These are phyloP conservation scores for Macropis europaea DNA, from an alignment of 2,888 invertebrate species.

Conservation along the genomic window DNA sequence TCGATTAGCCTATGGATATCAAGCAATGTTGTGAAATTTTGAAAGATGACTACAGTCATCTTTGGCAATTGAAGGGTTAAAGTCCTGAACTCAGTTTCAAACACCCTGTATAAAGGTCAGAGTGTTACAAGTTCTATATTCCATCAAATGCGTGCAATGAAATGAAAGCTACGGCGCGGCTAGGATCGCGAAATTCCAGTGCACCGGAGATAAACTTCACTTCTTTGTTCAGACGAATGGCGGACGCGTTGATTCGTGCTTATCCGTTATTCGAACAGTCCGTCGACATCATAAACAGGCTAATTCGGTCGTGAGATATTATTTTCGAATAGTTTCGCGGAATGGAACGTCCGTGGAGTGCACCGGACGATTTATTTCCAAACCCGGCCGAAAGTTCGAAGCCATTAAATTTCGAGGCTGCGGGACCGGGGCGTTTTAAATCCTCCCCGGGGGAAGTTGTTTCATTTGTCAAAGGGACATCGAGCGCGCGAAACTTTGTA, in stretches of 20 bases:
- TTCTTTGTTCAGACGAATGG: not conserved
- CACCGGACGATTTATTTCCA: not conserved
- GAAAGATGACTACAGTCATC: too few relatives aligned
- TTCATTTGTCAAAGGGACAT: slow-evolving; percentile 17
- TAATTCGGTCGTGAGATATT: slow-evolving; percentile 17
- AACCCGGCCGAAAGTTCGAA: not conserved
- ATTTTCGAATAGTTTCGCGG: slow-evolving; percentile 8
- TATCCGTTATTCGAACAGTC: slow-evolving; percentile 2
- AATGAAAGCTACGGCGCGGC: too few relatives aligned
- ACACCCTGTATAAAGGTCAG: too few relatives aligned
- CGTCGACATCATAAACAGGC: not conserved
- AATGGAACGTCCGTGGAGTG: not conserved
- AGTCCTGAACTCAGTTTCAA: too few relatives aligned
- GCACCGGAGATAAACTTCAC: slow-evolving; percentile 1
- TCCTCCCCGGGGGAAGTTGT: not conserved
- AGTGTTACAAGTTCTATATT: too few relatives aligned
- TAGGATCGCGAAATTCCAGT: not conserved
- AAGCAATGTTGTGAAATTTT: too few relatives aligned
- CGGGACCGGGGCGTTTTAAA: not conserved
- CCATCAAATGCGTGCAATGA: too few relatives aligned
- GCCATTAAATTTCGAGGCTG: slow-evolving; percentile 7
- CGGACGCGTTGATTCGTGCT: not conserved
- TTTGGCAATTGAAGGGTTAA: too few relatives aligned
- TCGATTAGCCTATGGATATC: too few relatives aligned
- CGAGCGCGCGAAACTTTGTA: not conserved